Percentiles rank a stretch among this genome's conserved stretches.
These are phyloP conservation scores for Hypolimnas misippus DNA, from an alignment of 2,888 invertebrate species.

Conservation along the genomic window DNA sequence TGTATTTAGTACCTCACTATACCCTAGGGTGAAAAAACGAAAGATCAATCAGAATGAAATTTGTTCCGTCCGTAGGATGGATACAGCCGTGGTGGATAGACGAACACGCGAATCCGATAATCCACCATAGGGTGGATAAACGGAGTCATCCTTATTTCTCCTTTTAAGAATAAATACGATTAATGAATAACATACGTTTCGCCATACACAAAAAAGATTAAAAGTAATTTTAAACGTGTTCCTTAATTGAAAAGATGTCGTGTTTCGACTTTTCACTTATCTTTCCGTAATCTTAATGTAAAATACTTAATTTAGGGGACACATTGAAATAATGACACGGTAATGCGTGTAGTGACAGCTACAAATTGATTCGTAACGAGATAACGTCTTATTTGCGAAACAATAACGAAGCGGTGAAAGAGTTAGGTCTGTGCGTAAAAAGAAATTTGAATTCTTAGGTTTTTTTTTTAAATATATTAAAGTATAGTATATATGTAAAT, in stretches of 20 bases:
- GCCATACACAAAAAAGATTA: neutral
- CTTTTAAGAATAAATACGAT: no score
- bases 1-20: no score
- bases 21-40: no score
- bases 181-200: no score
- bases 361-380: neutral
- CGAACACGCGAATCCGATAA: no score
- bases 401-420: neutral
- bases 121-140: no score
- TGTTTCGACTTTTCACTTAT: constrained; percentile 1
- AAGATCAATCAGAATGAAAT: no score
- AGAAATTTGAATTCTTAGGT: no score
- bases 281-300: constrained; percentile 3
- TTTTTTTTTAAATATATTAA: neutral
- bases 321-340: neutral
- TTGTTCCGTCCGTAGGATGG: no score
- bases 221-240: neutral
- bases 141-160: no score
- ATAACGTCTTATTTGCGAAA: constrained; percentile 1
- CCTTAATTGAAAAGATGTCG: constrained; percentile 2
- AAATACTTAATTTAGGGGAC: neutral
- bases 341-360: constrained; percentile 1
- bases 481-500: neutral
- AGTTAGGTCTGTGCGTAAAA: neutral
- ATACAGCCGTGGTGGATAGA: no score